Base-by-base conservation (phyloP, 2,888 invertebrate genomes). In the Drosophila lutescens region DNA sequence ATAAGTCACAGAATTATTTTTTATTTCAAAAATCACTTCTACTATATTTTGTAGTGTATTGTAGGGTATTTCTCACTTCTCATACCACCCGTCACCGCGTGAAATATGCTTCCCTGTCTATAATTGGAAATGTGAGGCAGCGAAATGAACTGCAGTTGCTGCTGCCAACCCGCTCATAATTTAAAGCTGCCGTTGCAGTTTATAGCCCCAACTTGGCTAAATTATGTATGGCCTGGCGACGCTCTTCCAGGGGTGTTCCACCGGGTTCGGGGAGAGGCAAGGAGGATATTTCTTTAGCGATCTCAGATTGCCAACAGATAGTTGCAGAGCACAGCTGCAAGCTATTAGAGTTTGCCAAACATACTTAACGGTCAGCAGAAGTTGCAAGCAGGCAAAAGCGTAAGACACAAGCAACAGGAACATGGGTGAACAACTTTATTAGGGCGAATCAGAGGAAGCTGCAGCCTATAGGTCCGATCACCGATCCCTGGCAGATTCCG, bases 121-220 rank as follows among this genome's bases (percentile, higher is more conserved):
- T 83, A 83, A 83, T 83, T 83, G 88, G 88, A 86, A 88, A 73
- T 73, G 68, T 74, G 75, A 58, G 69, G 75, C 73, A 59, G 69
- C 75, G 55, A 72, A 87, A 80, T 87, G 86, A 83, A 88, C 88
- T 88, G 49, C 61, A 41, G 55, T 59, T 69, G 57, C 62, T 62
- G 75, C 58, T 72, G 82, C 65, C 70, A 73, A 74, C 74, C 66
- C 38, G 85, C 76, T 84, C 87, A 81, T 81, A 86, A 81, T 79
- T 81, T 81, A 79, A 76, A 76, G 81, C 83, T 70, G 66, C 77
- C 55, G 66, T 46, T 77, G 73, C 74, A 77, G 82, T 88, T 85
- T 85, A 85, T 88, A 82, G 68, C 79, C 78, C 76, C 87, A 87
- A 76, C 79, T 73, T 61, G 55, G 72, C 77, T 79, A 85, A 85